Percentiles rank a stretch among this genome's conserved stretches.
Conservation (phyloP, 1,140 invertebrate species). For the Cylas formicarius region DNA sequence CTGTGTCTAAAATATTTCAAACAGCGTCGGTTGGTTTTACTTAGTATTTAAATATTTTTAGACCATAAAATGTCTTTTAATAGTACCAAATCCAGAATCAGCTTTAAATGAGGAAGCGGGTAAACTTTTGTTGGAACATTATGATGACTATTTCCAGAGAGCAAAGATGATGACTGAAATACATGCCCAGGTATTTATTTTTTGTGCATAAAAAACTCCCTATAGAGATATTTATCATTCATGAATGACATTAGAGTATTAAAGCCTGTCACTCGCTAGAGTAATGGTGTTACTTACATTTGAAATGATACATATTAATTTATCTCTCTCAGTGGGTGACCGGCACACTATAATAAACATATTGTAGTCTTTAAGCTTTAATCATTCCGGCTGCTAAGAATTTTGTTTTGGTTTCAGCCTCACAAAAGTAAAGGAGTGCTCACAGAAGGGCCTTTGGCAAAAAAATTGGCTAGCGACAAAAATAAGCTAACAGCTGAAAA, state of each 20-base stretch:
- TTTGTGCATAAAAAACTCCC: too few relatives aligned
- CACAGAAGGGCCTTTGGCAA: slow-evolving; percentile 65
- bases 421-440: slow-evolving; percentile 42
- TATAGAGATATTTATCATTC: too few relatives aligned
- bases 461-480: slow-evolving; percentile 72
- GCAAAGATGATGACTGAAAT: slow-evolving; percentile 94
- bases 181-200: slow-evolving; percentile 63
- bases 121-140: slow-evolving; percentile 82
- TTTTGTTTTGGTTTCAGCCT: slow-evolving; percentile 39
- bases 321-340: too few relatives aligned
- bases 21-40: neutral
- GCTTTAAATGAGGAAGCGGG: slow-evolving; percentile 92
- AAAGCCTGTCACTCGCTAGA: too few relatives aligned
- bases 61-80: slow-evolving; percentile 87
- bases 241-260: too few relatives aligned
- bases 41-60: slow-evolving; percentile 39
- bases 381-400: too few relatives aligned
- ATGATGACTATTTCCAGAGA: slow-evolving; percentile 83
- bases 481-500: slow-evolving; percentile 66
- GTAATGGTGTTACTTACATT: too few relatives aligned
- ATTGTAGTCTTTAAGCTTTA: slow-evolving; percentile 7
- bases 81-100: slow-evolving; percentile 91
- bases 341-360: too few relatives aligned
- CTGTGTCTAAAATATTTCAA: neutral
- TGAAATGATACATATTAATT: too few relatives aligned